Evolutionary conservation across 2,797 vertebrate genomes (phyloP), one percentile per base, ranked within the genome.

Genomic region (Alauda arvensis): DNA sequence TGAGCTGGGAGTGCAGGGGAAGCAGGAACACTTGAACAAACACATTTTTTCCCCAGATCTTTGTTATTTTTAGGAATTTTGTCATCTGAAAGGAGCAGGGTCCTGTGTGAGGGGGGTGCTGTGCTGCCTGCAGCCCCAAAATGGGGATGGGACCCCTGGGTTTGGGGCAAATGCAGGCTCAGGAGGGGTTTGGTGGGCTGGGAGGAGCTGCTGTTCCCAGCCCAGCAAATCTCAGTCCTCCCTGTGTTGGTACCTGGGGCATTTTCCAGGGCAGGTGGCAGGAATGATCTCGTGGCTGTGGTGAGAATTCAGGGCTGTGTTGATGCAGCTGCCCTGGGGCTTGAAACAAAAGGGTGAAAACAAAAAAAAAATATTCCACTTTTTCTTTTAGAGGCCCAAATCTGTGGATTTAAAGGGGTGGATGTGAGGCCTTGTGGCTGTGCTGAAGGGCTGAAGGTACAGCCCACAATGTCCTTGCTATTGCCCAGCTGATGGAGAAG

Each of bases 111-210:
- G 29, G 1, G 19, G 25, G 21, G 4, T 8, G 14, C 3, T 55
- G 51, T 8, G 78, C 3, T 31, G 19, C 13, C 34, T 62, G 34
- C 53, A 70, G 57, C 20, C 59, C 49, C 24, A 20, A 18, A 18
- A 5, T 8, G 21, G 28, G 28, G 48, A 3, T 23, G 26, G 29
- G 31, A 12, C 1, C 5, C 13, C 12, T 6, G 18, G 5, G 7
- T 53, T 51, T 57, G 43, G 16, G 42, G 19, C 2, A 40, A 21
- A 10, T 9, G 26, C 17, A 61, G 34, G 15, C 29, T 70, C 34
- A 34, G 39, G n/a, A 23, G 12, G 6, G 3, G 6, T 61, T 57
- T 15, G 18, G 31, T 11, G 66, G 67, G 40, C 4, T 56, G 46
- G 29, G 25, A 28, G 31, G 57, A 61, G 49, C 53, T 89, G 67